phyloP scores from a whole-genome alignment of 2,797 vertebrate genomes.

The Otolemur crassicaudatus region DNA sequence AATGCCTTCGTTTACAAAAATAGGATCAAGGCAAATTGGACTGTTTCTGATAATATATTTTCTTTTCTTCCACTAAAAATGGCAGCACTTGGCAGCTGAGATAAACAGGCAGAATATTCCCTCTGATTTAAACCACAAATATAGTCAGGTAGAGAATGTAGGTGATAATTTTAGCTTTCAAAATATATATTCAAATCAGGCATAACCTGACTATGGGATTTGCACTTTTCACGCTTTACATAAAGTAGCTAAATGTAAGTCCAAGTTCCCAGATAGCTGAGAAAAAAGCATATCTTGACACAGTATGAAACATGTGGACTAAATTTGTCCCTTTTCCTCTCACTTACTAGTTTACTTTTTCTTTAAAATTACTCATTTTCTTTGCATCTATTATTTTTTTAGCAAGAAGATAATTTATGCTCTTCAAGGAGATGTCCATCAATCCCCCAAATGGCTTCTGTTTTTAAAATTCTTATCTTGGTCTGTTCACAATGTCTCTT shows the following conservation, averaged over 20 bases:
- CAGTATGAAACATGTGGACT: neutral
- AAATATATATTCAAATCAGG: conserved; percentile 29
- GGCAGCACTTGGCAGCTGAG: neutral
- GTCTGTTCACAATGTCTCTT: neutral
- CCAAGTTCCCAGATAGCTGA: neutral
- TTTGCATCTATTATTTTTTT: neutral
- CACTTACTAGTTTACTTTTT: neutral
- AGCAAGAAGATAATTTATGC: neutral
- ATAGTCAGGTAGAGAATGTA: conserved; percentile 9
- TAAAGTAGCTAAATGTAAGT: neutral
- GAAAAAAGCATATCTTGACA: neutral
- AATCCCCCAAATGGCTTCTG: neutral
- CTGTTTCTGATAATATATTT: neutral
- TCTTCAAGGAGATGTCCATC: neutral
- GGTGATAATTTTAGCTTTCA: conserved; percentile 62
- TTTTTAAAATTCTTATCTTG: neutral
- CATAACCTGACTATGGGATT: conserved; percentile 34
- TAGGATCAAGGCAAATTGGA: neutral
- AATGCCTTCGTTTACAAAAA: conserved; percentile 45
- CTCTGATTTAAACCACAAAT: conserved; percentile 37
- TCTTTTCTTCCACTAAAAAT: neutral
- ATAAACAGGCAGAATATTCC: conserved; percentile 12
- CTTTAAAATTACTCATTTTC: neutral
- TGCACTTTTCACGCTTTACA: conserved; percentile 19
- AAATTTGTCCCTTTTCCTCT: neutral